Evolutionary conservation across 2,888 invertebrate genomes (phyloP).

Genomic region (Sthenelais limicola): DNA sequence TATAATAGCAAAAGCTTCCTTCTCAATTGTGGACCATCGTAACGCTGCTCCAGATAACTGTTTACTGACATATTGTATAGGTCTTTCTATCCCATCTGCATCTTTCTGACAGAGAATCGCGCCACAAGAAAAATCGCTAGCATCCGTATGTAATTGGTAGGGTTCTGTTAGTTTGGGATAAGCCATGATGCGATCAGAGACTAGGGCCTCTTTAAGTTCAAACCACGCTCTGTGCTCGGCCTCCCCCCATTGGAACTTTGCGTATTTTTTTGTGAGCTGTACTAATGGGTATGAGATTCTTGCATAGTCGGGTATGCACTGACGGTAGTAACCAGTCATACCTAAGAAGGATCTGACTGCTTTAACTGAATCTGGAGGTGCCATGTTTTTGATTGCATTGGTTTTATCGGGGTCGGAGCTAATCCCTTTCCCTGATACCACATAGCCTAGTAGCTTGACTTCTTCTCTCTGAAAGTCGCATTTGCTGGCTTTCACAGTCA

Average conservation of each 20-base stretch:
- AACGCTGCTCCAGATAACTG: constrained; percentile 19
- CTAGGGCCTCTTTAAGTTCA: constrained; percentile 17
- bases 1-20: constrained; percentile 34
- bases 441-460: constrained; percentile 49
- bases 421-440: constrained; percentile 46
- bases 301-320: constrained; percentile 37
- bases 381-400: constrained; percentile 20
- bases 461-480: background rate
- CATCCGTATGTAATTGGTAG: constrained; percentile 36
- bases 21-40: constrained; percentile 25
- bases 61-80: constrained; percentile 37
- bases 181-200: constrained; percentile 11
- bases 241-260: constrained; percentile 22
- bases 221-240: constrained; percentile 19
- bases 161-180: constrained; percentile 8
- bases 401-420: constrained; percentile 46
- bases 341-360: constrained; percentile 42
- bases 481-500: constrained; percentile 7
- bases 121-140: background rate
- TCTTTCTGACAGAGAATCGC: constrained; percentile 32
- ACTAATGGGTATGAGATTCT: constrained; percentile 25
- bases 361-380: constrained; percentile 2
- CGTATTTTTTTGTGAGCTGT: constrained; percentile 25
- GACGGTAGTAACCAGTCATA: constrained; percentile 43
- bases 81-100: constrained; percentile 16